Evolutionary conservation across 2,888 invertebrate genomes (phyloP), one percentile per base, ranked within the genome.

Genomic region (Aleiodes leptofemur): DNA sequence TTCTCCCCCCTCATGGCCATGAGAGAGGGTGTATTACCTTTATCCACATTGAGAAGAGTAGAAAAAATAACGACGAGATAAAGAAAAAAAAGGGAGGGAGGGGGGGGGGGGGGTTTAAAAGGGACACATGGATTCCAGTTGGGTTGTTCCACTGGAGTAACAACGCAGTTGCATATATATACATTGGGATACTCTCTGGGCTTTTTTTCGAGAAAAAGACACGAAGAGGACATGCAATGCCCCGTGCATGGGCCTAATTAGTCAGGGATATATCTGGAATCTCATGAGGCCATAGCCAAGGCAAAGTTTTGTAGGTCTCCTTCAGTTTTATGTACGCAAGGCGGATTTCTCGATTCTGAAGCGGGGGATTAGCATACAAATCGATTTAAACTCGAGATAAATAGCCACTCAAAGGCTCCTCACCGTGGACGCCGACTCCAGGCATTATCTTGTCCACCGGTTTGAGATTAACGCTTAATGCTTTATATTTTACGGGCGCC

Each of bases 321-420:
- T 86, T 84, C 85, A 86, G 86, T 86, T 86, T 86, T 86, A 86
- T 86, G 85, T 86, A 86, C 85, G 86, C 86, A 84, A 23, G 86
- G 85, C 84, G 85, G 88, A 88, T 88, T 88, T 88, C 86, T 86
- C 86, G 79, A 79, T 82, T 82, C 72, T 57, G 80, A 23, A 2
- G 86, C 87, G 87, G 88, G 88, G 87, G 88, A 89, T 89, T 89
- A 89, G 89, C 89, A 89, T 88, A 88, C 88, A 89, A 88, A 89
- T 89, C 89, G 89, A 89, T 89, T 89, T 87, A 89, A 88, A 88
- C 88, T 87, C 86, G 87, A 88, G 89, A 89, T 89, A 89, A 89
- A 89, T 89, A 87, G 88, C 87, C 86, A 85, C 88, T 88, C 86
- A 84, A 84, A 86, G 87, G 86, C 86, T 88, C 84, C 86, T 88